Evolutionary conservation across 1,140 invertebrate species (phyloP).

Genomic region (Drosophila erecta): DNA sequence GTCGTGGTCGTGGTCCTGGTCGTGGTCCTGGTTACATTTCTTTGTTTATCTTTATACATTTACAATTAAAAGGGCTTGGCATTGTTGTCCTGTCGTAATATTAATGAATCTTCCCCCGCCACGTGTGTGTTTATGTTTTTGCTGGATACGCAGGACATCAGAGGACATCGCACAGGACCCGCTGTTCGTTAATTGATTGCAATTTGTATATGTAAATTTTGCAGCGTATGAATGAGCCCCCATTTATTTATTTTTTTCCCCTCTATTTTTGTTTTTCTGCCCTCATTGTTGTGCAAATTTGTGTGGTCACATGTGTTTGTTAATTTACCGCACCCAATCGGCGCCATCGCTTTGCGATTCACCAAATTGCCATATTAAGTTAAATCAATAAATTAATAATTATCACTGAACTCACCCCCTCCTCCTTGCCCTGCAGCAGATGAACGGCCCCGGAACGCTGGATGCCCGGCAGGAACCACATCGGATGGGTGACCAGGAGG

Average conservation of each 20-base stretch:
- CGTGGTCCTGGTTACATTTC: constrained; percentile 64
- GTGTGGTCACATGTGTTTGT: constrained; percentile 51
- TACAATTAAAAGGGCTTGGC: constrained; percentile 78
- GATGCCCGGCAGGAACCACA: constrained; percentile 98
- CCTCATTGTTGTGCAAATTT: constrained; percentile 62
- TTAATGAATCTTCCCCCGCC: constrained; percentile 69
- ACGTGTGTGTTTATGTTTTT: not conserved
- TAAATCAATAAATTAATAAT: constrained; percentile 75
- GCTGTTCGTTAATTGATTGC: constrained; percentile 71
- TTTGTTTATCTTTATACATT: constrained; percentile 81
- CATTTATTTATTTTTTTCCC: constrained; percentile 1
- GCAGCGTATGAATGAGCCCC: constrained; percentile 8
- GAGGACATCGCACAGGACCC: constrained; percentile 13
- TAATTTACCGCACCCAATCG: not conserved
- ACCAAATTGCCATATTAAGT: constrained; percentile 72
- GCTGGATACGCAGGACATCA: constrained; percentile 13
- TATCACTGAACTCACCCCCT: constrained; percentile 89
- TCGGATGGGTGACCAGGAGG: constrained; percentile 95
- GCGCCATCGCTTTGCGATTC: constrained; percentile 17
- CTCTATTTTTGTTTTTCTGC: not conserved
- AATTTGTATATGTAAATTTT: constrained; percentile 77
- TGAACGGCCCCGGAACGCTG: constrained; percentile 96
- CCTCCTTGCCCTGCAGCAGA: constrained; percentile 95
- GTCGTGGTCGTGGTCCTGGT: not conserved
- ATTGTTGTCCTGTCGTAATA: constrained; percentile 77